These are phyloP conservation scores for Apamea sordens DNA, from an alignment of 2,888 invertebrate species.

Conservation along the genomic window DNA sequence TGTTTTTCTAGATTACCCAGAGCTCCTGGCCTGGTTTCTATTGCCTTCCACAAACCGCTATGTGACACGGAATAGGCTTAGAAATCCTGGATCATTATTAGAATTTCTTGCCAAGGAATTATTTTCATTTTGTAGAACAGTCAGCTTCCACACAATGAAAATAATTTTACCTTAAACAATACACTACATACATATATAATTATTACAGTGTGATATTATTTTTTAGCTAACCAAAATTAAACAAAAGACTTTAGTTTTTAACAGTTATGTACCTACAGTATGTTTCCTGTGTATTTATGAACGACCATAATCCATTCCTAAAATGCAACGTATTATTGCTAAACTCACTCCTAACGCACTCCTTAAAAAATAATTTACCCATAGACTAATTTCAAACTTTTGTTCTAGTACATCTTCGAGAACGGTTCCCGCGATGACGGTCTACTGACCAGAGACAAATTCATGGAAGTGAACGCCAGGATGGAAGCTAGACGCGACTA, in stretches of 20 bases:
- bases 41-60: slow-evolving; percentile 56
- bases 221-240: neutral
- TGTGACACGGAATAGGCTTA: slow-evolving; percentile 50
- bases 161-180: neutral
- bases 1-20: slow-evolving; percentile 59
- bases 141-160: neutral
- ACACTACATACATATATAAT: neutral
- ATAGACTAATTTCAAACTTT: slow-evolving; percentile 58
- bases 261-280: neutral
- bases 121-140: neutral
- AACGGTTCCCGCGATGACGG: slow-evolving; percentile 85
- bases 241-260: neutral
- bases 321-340: neutral
- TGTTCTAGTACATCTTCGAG: slow-evolving; percentile 88
- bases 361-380: neutral
- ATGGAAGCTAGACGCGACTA: slow-evolving; percentile 91
- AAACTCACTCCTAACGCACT: neutral
- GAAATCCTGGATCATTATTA: slow-evolving; percentile 31
- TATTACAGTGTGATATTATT: neutral
- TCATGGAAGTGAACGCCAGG: slow-evolving; percentile 91
- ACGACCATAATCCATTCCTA: neutral
- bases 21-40: slow-evolving; percentile 46
- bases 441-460: slow-evolving; percentile 86
- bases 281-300: neutral
- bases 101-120: neutral